Conservation (phyloP, 2,888 invertebrate genomes). For the Cacoxenus indagator region DNA sequence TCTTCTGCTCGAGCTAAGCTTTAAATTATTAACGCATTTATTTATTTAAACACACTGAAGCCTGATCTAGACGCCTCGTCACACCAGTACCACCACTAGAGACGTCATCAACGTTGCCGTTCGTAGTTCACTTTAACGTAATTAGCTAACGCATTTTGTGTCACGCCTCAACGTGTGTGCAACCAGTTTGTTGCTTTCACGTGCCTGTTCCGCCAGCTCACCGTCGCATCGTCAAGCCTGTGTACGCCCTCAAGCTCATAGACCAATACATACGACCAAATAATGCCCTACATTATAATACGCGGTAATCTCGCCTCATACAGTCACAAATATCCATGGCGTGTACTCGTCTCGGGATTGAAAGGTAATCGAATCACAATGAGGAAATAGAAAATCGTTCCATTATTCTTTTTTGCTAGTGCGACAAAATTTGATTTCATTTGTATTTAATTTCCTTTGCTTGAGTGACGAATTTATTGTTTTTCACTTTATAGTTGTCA, state of each 20-base stretch:
- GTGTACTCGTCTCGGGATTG: constrained; percentile 87
- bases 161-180: constrained; percentile 28
- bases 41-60: no score
- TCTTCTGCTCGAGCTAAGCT: no score
- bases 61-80: no score
- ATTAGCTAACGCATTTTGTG: background rate
- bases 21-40: background rate
- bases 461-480: no score
- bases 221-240: no score
- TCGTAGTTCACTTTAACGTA: background rate
- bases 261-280: constrained; percentile 68
- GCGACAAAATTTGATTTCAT: no score
- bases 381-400: constrained; percentile 11
- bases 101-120: no score
- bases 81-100: no score
- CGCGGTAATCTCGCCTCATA: constrained; percentile 90
- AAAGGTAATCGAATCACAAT: constrained; percentile 77
- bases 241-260: no score
- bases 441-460: no score
- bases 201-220: no score
- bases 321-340: constrained; percentile 89
- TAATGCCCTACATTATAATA: constrained; percentile 93
- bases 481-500: no score
- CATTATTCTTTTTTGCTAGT: background rate
- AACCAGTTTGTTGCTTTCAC: constrained; percentile 33